Evolutionary conservation across 2,113 vertebrate genomes (phyloP).

Genomic region (Neomonachus schauinslandi): DNA sequence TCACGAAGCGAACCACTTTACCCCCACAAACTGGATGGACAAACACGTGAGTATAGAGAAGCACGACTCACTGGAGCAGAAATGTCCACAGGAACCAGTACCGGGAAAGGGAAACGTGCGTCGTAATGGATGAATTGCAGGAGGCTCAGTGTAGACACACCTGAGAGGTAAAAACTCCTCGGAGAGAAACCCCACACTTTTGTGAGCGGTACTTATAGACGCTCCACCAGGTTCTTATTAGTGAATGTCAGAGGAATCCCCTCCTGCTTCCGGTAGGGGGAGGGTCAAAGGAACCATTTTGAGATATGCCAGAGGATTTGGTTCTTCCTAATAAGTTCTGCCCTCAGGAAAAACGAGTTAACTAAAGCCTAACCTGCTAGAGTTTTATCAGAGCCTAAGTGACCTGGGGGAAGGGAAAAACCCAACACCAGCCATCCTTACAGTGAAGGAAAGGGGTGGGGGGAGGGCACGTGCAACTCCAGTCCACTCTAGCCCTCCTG

Average conservation of each 20-base stretch:
- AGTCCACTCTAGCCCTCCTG: not conserved
- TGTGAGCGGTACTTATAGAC: not conserved
- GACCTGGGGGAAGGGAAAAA: not conserved
- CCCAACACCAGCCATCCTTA: not conserved
- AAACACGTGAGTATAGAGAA: not conserved
- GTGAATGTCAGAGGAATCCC: fast-evolving
- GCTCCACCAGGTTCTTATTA: not conserved
- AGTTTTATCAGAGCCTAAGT: not conserved
- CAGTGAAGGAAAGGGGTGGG: not conserved
- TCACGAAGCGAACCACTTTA: not conserved
- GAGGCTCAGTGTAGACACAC: not conserved
- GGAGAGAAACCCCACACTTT: not conserved
- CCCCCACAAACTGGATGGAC: too few species aligned
- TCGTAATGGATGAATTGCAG: too few species aligned
- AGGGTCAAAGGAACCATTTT: not conserved
- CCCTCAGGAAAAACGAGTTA: not conserved
- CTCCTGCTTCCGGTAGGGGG: not conserved
- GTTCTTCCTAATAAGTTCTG: not conserved
- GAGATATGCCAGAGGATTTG: not conserved
- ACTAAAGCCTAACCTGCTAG: not conserved
- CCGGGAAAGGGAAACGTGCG: too few species aligned
- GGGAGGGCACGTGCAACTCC: not conserved
- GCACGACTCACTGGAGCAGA: not conserved
- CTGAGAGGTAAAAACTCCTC: not conserved
- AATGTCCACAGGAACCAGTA: not conserved